phyloP scores from a whole-genome alignment of 1,140 invertebrate species.

The Lysiphlebus fabarum region DNA sequence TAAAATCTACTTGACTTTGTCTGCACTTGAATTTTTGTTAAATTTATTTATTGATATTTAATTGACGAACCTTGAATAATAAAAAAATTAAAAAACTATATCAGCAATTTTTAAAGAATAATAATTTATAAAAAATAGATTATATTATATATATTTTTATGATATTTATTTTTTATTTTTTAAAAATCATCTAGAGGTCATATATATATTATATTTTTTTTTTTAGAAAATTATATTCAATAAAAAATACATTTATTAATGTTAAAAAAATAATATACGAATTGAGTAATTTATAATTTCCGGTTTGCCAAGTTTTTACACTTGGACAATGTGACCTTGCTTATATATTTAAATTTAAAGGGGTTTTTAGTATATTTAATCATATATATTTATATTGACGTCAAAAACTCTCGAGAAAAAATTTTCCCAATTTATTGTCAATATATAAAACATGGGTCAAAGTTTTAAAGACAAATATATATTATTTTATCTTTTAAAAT shows the following conservation, averaged over 20 bases:
- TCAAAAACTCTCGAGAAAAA: conserved; percentile 39
- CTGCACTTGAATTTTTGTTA: neutral
- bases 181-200: no score
- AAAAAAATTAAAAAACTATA: no score
- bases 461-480: conserved; percentile 40
- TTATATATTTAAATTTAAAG: conserved; percentile 18
- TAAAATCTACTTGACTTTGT: no score
- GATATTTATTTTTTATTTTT: no score
- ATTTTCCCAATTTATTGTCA: conserved; percentile 50
- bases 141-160: no score
- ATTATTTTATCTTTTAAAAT: conserved; percentile 21
- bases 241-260: neutral
- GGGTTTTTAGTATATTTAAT: conserved; percentile 33
- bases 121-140: no score
- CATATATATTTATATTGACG: conserved; percentile 49
- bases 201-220: no score
- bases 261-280: neutral
- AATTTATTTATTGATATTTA: neutral
- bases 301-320: conserved; percentile 13
- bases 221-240: no score
- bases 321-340: conserved; percentile 25
- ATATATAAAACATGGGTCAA: conserved; percentile 45
- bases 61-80: neutral
- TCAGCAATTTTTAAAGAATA: no score
- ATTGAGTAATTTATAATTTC: conserved; percentile 12